phyloP scores from a whole-genome alignment of 2,797 vertebrate genomes.

The Pempheris klunzingeri region DNA sequence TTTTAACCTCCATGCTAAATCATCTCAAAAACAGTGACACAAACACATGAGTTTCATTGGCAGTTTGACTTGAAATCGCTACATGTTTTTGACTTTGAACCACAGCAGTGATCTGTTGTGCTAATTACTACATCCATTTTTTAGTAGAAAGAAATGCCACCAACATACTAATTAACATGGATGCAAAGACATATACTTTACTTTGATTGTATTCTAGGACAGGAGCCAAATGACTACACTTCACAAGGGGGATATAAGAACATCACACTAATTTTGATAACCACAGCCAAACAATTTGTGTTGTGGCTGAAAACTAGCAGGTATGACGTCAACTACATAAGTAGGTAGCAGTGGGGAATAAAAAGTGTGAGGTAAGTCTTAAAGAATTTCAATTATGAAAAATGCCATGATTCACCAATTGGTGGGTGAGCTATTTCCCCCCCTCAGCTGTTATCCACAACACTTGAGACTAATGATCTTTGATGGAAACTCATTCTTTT shows the following conservation, averaged over 20 bases:
- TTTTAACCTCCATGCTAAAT: background rate
- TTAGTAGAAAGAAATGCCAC: background rate
- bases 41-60: background rate
- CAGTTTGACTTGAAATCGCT: background rate
- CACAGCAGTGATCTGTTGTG: background rate
- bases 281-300: background rate
- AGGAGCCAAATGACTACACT: background rate
- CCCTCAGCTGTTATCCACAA: constrained; percentile 29
- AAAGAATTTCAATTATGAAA: constrained; percentile 43
- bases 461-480: constrained; percentile 38
- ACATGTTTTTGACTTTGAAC: background rate
- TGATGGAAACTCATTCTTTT: constrained; percentile 35
- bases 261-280: background rate
- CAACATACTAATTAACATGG: rapidly evolving
- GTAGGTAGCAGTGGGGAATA: constrained; percentile 1
- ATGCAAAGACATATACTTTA: background rate
- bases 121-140: background rate
- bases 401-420: constrained; percentile 42
- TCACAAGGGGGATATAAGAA: background rate
- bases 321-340: background rate
- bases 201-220: background rate
- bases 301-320: background rate
- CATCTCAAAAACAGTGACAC: background rate
- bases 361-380: constrained; percentile 10
- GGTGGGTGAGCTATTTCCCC: constrained; percentile 20